These are phyloP conservation scores for Venustaconcha ellipsiformis DNA, from an alignment of 1,140 invertebrate genomes.

Conservation along the genomic window DNA sequence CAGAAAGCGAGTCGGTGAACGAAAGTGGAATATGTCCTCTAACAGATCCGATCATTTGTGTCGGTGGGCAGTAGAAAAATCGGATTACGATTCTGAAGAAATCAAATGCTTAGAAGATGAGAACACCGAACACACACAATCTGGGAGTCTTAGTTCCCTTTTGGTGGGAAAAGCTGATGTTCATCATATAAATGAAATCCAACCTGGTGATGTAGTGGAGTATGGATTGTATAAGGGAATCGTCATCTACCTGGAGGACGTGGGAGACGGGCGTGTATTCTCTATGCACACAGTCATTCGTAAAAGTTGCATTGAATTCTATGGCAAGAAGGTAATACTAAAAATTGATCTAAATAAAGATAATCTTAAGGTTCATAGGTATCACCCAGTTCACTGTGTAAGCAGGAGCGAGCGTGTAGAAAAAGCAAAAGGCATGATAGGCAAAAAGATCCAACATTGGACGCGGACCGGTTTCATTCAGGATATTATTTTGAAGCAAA, in stretches of 20 bases:
- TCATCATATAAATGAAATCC: slow-evolving; percentile 1
- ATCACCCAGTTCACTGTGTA: slow-evolving; percentile 7
- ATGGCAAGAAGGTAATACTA: not conserved
- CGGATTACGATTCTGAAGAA: not conserved
- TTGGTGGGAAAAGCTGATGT: slow-evolving; percentile 2
- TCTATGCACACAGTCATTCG: slow-evolving; percentile 5
- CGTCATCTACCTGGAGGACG: not conserved
- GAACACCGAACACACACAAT: not conserved
- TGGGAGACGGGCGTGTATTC: not conserved
- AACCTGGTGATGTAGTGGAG: slow-evolving; percentile 9
- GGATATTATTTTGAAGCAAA: not conserved
- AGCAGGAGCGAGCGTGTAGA: not conserved
- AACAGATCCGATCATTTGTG: slow-evolving; percentile 21
- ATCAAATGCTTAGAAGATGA: not conserved
- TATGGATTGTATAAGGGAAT: not conserved
- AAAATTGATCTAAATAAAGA: slow-evolving; percentile 9
- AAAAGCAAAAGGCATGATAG: not conserved
- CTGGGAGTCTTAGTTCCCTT: not conserved
- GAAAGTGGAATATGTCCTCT: not conserved
- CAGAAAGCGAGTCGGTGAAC: slow-evolving; percentile 11
- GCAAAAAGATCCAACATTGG: slow-evolving; percentile 4
- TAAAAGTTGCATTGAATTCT: too few species aligned
- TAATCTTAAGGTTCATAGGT: not conserved
- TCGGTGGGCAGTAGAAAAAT: slow-evolving; percentile 8
- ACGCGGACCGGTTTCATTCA: slow-evolving; percentile 3